Conservation (phyloP, 2,797 vertebrate species). For the Epinephelus malabaricus region DNA sequence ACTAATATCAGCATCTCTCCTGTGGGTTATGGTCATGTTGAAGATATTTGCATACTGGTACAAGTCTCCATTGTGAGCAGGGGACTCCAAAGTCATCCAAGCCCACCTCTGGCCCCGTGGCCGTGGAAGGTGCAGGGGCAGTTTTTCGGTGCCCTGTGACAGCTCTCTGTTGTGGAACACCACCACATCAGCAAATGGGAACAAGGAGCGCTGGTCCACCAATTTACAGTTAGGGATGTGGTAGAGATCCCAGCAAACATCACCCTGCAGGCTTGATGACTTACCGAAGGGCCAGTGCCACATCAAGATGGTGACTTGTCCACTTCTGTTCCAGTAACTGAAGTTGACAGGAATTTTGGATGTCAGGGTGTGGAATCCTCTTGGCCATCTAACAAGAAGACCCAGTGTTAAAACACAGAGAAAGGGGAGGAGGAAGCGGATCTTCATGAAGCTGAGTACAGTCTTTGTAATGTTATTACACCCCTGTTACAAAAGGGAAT, state of each 20-base stretch:
- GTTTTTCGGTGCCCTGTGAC: not conserved
- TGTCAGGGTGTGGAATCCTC: not conserved
- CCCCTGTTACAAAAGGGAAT: constrained; percentile 42
- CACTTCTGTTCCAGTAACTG: accelerated
- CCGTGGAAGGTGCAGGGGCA: constrained; percentile 82
- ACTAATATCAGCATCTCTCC: constrained; percentile 90
- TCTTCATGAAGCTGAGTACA: constrained; percentile 20
- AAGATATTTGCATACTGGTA: constrained; percentile 81
- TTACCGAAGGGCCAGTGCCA: constrained; percentile 91
- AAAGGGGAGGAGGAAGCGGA: constrained; percentile 11
- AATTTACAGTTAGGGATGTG: constrained; percentile 84
- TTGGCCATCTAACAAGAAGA: constrained; percentile 20
- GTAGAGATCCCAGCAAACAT: constrained; percentile 84
- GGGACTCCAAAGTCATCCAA: constrained; percentile 93
- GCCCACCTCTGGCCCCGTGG: constrained; percentile 89
- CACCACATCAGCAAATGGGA: constrained; percentile 84
- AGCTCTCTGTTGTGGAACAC: constrained; percentile 92
- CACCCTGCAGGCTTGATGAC: constrained; percentile 59
- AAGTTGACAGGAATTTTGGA: not conserved
- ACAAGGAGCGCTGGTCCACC: constrained; percentile 75
- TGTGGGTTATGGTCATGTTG: constrained; percentile 94
- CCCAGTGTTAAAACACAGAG: constrained; percentile 31
- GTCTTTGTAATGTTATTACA: not conserved
- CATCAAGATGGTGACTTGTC: constrained; percentile 84
- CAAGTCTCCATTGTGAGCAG: constrained; percentile 81